These are phyloP conservation scores for Leptothorax acervorum DNA, from an alignment of 2,888 invertebrate species.

Conservation along the genomic window DNA sequence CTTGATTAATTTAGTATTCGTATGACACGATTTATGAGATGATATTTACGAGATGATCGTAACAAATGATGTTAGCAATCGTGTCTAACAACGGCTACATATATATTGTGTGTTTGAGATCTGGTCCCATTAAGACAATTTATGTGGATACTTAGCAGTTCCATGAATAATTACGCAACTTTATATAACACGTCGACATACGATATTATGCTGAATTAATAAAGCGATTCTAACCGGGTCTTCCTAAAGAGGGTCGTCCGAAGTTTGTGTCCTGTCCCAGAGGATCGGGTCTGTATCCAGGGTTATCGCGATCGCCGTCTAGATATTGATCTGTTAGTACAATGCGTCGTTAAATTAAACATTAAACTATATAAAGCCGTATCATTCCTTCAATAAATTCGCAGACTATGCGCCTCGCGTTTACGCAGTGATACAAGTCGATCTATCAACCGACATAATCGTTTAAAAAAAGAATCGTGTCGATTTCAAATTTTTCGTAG, in stretches of 20 bases:
- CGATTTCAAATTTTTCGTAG: neutral
- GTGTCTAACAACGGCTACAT: neutral
- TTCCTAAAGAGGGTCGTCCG: conserved; percentile 84
- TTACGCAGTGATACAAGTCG: neutral
- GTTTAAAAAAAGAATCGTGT: neutral
- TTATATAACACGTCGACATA: conserved; percentile 14
- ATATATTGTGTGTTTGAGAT: neutral
- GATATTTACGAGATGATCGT: neutral
- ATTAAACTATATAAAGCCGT: neutral
- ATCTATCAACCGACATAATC: neutral
- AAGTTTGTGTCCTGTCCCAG: conserved; percentile 86
- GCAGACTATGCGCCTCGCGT: neutral
- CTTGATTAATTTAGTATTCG: neutral
- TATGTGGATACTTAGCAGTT: neutral
- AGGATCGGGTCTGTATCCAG: conserved; percentile 85
- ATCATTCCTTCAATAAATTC: neutral
- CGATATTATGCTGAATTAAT: conserved; percentile 37
- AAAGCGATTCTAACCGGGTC: conserved; percentile 78
- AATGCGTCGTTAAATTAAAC: conserved; percentile 32
- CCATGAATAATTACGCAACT: conserved; percentile 46
- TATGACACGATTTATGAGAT: neutral
- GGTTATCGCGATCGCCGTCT: conserved; percentile 83
- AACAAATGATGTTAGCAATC: neutral
- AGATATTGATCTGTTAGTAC: conserved; percentile 83
- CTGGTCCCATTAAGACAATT: conserved; percentile 6